phyloP scores from a whole-genome alignment of 1,140 invertebrate genomes.

The Aphis craccivora region DNA sequence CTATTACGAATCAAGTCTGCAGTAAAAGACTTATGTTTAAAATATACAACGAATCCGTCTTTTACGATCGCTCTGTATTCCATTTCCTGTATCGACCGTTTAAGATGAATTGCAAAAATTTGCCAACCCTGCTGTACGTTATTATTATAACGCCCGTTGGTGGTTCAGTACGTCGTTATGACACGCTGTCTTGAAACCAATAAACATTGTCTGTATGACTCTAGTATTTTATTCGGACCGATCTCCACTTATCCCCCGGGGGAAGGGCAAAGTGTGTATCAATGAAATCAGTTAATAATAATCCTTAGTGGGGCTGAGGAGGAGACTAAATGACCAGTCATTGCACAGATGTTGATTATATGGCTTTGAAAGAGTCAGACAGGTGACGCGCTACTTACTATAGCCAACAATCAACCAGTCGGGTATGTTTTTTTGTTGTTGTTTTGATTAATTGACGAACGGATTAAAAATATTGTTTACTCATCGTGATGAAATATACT shows the following conservation, averaged over 20 bases:
- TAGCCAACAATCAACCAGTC: neutral
- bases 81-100: neutral
- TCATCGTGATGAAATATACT: neutral
- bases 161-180: constrained; percentile 27
- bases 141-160: neutral
- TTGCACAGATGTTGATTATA: constrained; percentile 51
- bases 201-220: constrained; percentile 54
- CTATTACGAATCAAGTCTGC: neutral
- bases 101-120: constrained; percentile 44
- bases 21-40: neutral
- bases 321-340: constrained; percentile 51
- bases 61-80: constrained; percentile 18
- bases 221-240: constrained; percentile 23
- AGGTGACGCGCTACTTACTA: constrained; percentile 55
- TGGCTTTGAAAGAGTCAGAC: neutral
- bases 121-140: neutral
- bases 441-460: constrained; percentile 30
- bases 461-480: constrained; percentile 48
- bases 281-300: constrained; percentile 54
- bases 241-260: constrained; percentile 43
- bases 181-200: constrained; percentile 44
- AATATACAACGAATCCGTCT: neutral
- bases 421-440: neutral
- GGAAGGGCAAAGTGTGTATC: neutral
- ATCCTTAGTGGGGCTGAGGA: constrained; percentile 8